Conservation (phyloP, 2,113 vertebrate species). For the Herpetotheres cachinnans region DNA sequence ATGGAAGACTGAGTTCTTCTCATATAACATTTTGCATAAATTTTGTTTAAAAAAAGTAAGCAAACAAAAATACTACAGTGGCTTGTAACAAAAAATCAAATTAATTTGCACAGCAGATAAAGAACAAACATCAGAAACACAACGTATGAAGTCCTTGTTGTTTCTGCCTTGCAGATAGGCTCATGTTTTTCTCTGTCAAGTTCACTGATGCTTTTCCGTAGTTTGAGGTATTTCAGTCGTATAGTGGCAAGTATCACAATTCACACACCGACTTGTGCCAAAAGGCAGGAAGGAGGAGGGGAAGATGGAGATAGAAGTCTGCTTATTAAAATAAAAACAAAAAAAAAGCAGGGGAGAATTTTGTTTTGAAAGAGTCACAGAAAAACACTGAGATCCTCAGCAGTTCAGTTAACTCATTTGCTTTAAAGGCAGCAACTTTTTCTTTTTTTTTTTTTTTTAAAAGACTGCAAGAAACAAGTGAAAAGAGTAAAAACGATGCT, state of each 20-base stretch:
- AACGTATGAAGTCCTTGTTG: neutral
- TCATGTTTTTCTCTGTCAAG: neutral
- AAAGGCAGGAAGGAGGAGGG: neutral
- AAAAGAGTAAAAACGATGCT: neutral
- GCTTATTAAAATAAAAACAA: neutral
- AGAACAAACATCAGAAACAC: neutral
- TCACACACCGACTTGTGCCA: neutral
- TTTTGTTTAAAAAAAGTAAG: neutral
- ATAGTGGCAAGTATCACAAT: neutral
- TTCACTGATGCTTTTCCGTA: neutral
- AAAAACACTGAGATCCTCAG: neutral
- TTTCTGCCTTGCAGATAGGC: neutral
- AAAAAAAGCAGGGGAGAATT: neutral
- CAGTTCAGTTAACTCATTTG: neutral
- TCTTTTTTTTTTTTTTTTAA: neutral
- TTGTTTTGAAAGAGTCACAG: neutral
- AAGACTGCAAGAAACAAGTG: neutral
- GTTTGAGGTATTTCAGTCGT: neutral
- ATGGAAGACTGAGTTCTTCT: neutral
- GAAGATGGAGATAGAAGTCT: neutral
- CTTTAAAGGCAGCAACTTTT: neutral
- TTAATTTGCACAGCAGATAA: neutral
- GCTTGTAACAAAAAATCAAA: neutral
- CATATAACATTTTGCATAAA: neutral
- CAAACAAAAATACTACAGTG: neutral